Evolutionary conservation across 1,140 invertebrate species (phyloP), one percentile per base, ranked within the genome.

Genomic region (Atta colombica): DNA sequence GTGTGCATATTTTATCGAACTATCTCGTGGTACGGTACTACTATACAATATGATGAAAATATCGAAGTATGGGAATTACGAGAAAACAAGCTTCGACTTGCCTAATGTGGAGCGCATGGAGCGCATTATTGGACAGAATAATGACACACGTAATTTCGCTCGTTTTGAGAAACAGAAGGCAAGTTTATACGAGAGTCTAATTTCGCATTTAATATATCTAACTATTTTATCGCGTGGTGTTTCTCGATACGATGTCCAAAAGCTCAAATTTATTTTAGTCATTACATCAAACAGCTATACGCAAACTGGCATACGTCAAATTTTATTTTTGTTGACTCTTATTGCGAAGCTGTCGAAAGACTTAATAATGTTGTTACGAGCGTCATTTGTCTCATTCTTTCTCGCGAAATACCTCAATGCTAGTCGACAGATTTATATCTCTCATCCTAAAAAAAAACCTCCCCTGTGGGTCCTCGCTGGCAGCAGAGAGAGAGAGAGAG

Each of bases 401-500:
- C 28, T 16, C 35, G 51, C 35, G 25, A 39, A 16, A 21, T 58
- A 72, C 1, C 49, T 72, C 35, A 81, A 69, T 81, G 58, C n/a
- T n/a, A 45, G 66, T 81, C 68, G 51, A 55, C 66, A 28, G 28
- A 31, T 84, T 84, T 84, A 75, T 61, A 84, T 75, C 39, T 84
- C 21, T 18, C 5, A 39, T 16, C 14, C 39, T 49, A 61, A 61
- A 82, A 72, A 72, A 72, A 72, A 45, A 35, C 3, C 16, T 7
- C 35, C 7, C 21, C 12, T 16, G 18, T 6, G 14, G 49, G 1
- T 58, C 39, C 12, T 49, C 18, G 55, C 91, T 91, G 90, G 91
- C 92, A 93, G 93, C 35, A 91, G 92, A 89, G 92, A 93, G 93
- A 45, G 39, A 7, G 7, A 14, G 14, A 51, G 14, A 45, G n/a